A percentile compares a stretch with the other conserved stretches of the same genome.
These are phyloP conservation scores for Caenorhabditis sp. DNA, from an alignment of 2,888 invertebrate species.

Conservation along the genomic window DNA sequence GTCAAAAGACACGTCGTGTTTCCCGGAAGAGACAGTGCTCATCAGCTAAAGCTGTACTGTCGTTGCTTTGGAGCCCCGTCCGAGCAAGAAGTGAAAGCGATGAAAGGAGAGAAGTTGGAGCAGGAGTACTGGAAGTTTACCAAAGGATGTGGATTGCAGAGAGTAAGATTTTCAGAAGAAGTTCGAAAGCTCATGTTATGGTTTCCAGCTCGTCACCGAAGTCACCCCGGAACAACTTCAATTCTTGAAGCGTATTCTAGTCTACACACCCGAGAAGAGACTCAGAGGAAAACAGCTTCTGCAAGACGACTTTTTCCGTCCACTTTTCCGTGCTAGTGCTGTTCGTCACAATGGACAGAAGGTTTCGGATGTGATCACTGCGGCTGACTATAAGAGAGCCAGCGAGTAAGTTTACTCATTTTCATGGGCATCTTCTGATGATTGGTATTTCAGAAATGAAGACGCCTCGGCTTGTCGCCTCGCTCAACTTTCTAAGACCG, in stretches of 20 bases:
- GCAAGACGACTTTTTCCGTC: slow-evolving; percentile 70
- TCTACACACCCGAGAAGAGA: slow-evolving; percentile 72
- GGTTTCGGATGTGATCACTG: slow-evolving; percentile 65
- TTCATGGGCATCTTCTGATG: neutral
- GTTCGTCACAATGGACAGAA: slow-evolving; percentile 66
- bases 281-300: slow-evolving; percentile 69
- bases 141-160: slow-evolving; percentile 52
- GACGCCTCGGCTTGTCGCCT: slow-evolving; percentile 41
- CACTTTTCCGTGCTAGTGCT: slow-evolving; percentile 59
- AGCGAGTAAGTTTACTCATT: slow-evolving; percentile 22
- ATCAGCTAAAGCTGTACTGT: slow-evolving; percentile 61
- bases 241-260: slow-evolving; percentile 70
- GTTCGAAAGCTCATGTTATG: neutral
- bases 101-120: slow-evolving; percentile 52
- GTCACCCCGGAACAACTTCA: slow-evolving; percentile 59
- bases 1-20: slow-evolving; percentile 70
- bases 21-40: slow-evolving; percentile 70
- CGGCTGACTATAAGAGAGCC: slow-evolving; percentile 62
- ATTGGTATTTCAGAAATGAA: slow-evolving; percentile 29
- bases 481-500: slow-evolving; percentile 20
- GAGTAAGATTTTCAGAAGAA: slow-evolving; percentile 2
- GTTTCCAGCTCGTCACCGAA: slow-evolving; percentile 60
- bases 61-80: slow-evolving; percentile 61
- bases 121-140: slow-evolving; percentile 40
- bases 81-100: slow-evolving; percentile 48